A percentile compares a stretch with the other conserved stretches of the same genome.
Conservation (phyloP, 2,113 vertebrate genomes). For the Hymenochirus boettgeri region DNA sequence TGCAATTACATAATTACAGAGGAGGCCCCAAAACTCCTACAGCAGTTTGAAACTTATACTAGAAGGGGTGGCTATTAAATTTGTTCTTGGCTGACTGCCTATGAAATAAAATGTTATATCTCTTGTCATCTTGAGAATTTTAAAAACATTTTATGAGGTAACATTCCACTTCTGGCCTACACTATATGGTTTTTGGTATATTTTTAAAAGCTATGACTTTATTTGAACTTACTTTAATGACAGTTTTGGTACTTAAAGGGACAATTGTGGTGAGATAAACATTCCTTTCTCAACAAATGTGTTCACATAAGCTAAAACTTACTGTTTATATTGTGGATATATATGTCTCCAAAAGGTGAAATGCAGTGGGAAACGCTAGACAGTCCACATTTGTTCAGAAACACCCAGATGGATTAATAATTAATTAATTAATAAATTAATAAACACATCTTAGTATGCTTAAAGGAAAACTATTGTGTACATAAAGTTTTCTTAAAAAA, state of each 20-base stretch:
- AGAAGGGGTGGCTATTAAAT: constrained; percentile 2
- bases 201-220: background rate
- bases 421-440: too few relatives aligned
- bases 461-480: too few relatives aligned
- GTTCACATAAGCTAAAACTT: too few relatives aligned
- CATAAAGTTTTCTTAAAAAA: too few relatives aligned
- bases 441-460: too few relatives aligned
- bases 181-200: background rate
- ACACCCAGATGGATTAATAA: too few relatives aligned
- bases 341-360: too few relatives aligned
- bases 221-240: constrained; percentile 3
- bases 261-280: constrained; percentile 3
- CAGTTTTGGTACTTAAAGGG: background rate
- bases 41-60: constrained; percentile 4
- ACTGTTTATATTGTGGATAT: too few relatives aligned
- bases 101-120: background rate
- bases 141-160: background rate
- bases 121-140: too few relatives aligned
- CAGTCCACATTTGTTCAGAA: too few relatives aligned
- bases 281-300: background rate
- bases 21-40: constrained; percentile 14
- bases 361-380: too few relatives aligned
- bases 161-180: background rate
- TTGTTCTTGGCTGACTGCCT: constrained; percentile 5
- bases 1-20: constrained; percentile 36